Percentiles rank a stretch among this genome's conserved stretches.
phyloP scores from a whole-genome alignment of 2,113 vertebrate species.

The Pelusios castaneus region DNA sequence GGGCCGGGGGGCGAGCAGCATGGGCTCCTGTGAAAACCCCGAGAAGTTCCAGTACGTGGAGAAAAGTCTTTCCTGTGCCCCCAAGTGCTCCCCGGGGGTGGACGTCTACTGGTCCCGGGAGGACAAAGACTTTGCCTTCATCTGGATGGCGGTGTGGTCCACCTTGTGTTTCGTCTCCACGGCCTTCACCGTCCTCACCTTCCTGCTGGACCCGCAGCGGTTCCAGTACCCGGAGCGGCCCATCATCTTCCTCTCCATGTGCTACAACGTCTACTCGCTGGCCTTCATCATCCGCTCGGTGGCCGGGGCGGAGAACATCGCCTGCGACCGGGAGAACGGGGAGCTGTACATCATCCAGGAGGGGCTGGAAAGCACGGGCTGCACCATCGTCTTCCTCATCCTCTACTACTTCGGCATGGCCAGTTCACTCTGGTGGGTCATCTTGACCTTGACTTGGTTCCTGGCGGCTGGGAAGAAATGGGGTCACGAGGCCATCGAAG shows the following conservation, averaged over 20 bases:
- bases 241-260: constrained; percentile 99
- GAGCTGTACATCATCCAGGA: constrained; percentile 96
- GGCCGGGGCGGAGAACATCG: constrained; percentile 93
- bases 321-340: constrained; percentile 92
- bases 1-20: constrained; percentile 59
- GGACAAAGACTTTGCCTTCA: constrained; percentile 97
- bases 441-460: constrained; percentile 98
- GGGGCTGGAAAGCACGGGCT: constrained; percentile 94
- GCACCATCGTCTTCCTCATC: constrained; percentile 97
- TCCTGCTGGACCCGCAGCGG: constrained; percentile 94
- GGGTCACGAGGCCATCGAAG: constrained; percentile 97
- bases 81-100: constrained; percentile 89
- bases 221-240: constrained; percentile 98
- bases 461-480: constrained; percentile 97
- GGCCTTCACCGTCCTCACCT: constrained; percentile 96
- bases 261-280: constrained; percentile 96
- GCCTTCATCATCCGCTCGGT: constrained; percentile 96
- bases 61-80: constrained; percentile 91
- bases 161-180: constrained; percentile 95
- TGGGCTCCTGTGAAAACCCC: constrained; percentile 87
- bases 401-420: constrained; percentile 99
- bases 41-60: constrained; percentile 97
- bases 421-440: constrained; percentile 97
- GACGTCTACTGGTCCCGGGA: constrained; percentile 95
- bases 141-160: constrained; percentile 98